phyloP scores from a whole-genome alignment of 2,797 vertebrate species.

The Malacoctenus gilli region DNA sequence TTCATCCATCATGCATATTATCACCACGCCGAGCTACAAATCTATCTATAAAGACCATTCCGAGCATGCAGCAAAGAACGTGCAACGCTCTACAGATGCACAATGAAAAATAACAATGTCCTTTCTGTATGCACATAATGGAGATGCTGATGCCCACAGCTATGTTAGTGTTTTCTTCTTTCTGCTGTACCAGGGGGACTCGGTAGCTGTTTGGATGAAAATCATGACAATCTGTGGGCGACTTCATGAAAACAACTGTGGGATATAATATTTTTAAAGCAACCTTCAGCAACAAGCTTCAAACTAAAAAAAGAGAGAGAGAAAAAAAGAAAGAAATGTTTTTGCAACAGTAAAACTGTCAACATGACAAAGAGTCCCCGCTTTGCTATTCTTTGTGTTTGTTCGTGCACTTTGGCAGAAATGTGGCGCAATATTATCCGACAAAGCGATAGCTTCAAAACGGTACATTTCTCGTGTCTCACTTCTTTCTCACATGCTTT shows the following conservation, averaged over 20 bases:
- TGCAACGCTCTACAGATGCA: background rate
- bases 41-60: background rate
- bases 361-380: too few relatives aligned
- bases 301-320: too few relatives aligned
- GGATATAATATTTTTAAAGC: background rate
- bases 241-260: too few relatives aligned
- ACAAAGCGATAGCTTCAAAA: background rate
- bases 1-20: conserved; percentile 3
- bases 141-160: conserved; percentile 1
- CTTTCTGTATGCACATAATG: background rate
- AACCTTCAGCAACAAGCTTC: background rate
- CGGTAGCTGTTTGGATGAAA: conserved; percentile 2
- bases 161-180: conserved; percentile 3
- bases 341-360: background rate
- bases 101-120: background rate
- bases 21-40: conserved; percentile 6
- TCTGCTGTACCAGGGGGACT: background rate
- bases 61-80: background rate
- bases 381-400: background rate
- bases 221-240: background rate
- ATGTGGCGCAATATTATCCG: background rate
- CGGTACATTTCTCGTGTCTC: background rate
- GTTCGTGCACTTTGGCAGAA: conserved; percentile 10
- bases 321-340: too few relatives aligned
- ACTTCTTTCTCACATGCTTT: background rate